Base-by-base conservation (phyloP, 2,113 vertebrate species). In the Gallinago jamesoni region DNA sequence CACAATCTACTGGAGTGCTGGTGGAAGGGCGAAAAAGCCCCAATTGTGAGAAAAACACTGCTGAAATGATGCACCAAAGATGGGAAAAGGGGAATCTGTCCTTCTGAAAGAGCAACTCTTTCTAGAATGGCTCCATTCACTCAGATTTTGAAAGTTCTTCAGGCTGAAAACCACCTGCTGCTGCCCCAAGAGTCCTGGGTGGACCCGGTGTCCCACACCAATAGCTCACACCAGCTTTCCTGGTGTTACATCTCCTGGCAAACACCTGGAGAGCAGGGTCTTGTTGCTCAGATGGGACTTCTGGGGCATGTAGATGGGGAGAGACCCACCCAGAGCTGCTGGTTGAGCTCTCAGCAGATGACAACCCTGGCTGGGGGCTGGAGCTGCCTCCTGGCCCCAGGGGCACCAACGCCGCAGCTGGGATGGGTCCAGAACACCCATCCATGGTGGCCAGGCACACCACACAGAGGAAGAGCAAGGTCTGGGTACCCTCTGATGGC, bases 381-480 rank as follows among this genome's bases (percentile, higher is more conserved):
- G 50, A 74, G 55, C 69, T 90, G 69, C 73, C 63, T 78, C 55
- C 45, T 23, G 30, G 60, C 28, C 41, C 28, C 7, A 6, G 59
- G 30, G 23, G 12, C 12, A 25, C 48, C 23, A 13, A 50, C 7
- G 48, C 23, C 0, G 4, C 20, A 25, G 64, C 47, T 10, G n/a
- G 56, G 70, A 28, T 27, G 35, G 28, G 14, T 24, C 31, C 15
- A 6, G 50, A 60, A 14, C 12, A 15, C 4, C 53, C 31, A 23
- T 5, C 47, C 72, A 31, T 0, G 1, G 1, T 0, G 48, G 11
- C 8, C 57, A 59, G 73, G n/a, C 68, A 19, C 64, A 20, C 20
- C 3, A 4, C 1, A 5, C 30, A 47, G 72, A 50, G 77, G 41
- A 35, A 55, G 6, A 39, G 20, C 13, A 12, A 48, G 74, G n/a